phyloP scores from a whole-genome alignment of 2,113 vertebrate species.

The Sinosuthora webbiana region DNA sequence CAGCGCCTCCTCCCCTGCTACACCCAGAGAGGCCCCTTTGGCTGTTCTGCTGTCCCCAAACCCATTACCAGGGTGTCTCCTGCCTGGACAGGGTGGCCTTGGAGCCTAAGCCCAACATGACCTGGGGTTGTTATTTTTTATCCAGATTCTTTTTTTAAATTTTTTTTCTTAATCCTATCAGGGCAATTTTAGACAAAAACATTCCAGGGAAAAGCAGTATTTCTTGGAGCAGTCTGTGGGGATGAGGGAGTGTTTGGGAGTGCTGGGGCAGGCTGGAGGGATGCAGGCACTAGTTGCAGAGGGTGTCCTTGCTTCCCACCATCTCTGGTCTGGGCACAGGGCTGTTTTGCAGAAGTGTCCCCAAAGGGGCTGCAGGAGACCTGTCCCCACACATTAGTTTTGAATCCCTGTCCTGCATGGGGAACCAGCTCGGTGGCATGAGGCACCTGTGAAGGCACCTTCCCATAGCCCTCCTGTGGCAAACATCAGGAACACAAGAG shows the following conservation, averaged over 20 bases:
- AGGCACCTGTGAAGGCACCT: background rate
- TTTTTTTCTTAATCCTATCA: background rate
- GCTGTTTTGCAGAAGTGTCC: background rate
- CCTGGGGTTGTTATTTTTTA: background rate
- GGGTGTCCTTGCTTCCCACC: background rate
- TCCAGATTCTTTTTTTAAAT: background rate
- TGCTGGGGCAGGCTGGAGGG: background rate
- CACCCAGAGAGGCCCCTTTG: background rate
- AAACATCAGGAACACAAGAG: background rate
- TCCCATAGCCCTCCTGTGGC: fast-evolving
- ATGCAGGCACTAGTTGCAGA: background rate
- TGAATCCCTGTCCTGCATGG: fast-evolving
- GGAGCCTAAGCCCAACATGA: background rate
- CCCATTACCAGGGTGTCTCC: background rate
- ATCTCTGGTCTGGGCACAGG: background rate
- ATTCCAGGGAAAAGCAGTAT: conserved; percentile 42
- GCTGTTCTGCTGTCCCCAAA: background rate
- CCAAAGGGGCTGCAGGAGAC: background rate
- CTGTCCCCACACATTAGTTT: background rate
- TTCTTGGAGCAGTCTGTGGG: background rate
- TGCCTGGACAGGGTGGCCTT: background rate
- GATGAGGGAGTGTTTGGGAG: background rate
- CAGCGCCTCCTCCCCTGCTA: background rate
- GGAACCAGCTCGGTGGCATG: background rate
- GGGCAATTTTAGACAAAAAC: conserved; percentile 15